Conservation (phyloP, 2,888 invertebrate species). For the Philereme transversata region DNA sequence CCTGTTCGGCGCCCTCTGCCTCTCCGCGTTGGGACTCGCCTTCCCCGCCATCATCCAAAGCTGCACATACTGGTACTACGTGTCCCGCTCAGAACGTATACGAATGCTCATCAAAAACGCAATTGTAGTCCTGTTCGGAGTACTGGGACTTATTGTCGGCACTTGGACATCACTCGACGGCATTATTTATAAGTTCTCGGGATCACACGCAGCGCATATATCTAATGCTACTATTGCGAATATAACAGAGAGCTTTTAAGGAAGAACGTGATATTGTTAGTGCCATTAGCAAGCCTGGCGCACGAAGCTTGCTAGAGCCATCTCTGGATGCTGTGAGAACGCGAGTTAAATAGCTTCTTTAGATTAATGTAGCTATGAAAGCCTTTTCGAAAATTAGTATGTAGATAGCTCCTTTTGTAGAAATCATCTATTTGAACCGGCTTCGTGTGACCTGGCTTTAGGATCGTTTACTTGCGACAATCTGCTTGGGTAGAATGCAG, state of each 20-base stretch:
- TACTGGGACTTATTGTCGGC: slow-evolving; percentile 87
- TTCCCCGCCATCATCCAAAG: slow-evolving; percentile 95
- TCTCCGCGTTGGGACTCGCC: slow-evolving; percentile 94
- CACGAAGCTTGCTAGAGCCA: background rate
- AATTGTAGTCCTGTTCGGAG: slow-evolving; percentile 86
- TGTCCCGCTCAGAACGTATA: slow-evolving; percentile 78
- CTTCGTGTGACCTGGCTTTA: slow-evolving; percentile 8
- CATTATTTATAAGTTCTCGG: slow-evolving; percentile 84
- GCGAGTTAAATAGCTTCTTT: too few relatives aligned
- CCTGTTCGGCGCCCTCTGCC: slow-evolving; percentile 93
- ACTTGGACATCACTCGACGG: slow-evolving; percentile 87
- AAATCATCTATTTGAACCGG: background rate
- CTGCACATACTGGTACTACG: slow-evolving; percentile 90
- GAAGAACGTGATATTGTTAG: slow-evolving; percentile 6
- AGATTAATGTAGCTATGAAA: too few relatives aligned
- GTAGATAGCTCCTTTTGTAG: too few relatives aligned
- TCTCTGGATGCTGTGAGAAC: background rate
- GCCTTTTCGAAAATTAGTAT: too few relatives aligned
- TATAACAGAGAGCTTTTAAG: slow-evolving; percentile 7
- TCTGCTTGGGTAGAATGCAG: slow-evolving; percentile 36
- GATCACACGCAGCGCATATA: background rate
- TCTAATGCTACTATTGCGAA: slow-evolving; percentile 4
- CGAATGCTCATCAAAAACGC: slow-evolving; percentile 86
- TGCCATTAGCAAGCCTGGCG: slow-evolving; percentile 16
- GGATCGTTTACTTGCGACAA: slow-evolving; percentile 9